Evolutionary conservation across 2,888 invertebrate genomes (phyloP).

Genomic region (Ethmia dodecea): DNA sequence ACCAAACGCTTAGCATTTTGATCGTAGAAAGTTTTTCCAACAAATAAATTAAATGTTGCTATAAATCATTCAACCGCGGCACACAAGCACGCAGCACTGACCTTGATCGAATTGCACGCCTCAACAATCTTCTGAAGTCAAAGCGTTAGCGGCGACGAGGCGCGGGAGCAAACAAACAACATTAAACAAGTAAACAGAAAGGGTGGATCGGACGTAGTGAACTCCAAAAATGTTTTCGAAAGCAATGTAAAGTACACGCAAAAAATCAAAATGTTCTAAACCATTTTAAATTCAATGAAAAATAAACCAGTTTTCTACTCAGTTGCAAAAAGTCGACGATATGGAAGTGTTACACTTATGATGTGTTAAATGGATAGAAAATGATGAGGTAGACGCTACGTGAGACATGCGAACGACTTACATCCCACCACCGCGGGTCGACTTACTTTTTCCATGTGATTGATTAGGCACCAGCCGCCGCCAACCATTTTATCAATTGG

Average conservation of each 20-base stretch:
- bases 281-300: too few relatives aligned
- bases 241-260: too few relatives aligned
- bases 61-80: constrained; percentile 26
- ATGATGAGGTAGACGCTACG: constrained; percentile 15
- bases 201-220: constrained; percentile 13
- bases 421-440: constrained; percentile 36
- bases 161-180: constrained; percentile 59
- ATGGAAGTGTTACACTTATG: too few relatives aligned
- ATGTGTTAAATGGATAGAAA: neutral
- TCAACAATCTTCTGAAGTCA: constrained; percentile 92
- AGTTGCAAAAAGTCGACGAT: too few relatives aligned
- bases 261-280: too few relatives aligned
- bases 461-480: constrained; percentile 41
- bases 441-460: constrained; percentile 64
- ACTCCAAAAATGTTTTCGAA: too few relatives aligned
- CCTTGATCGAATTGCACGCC: constrained; percentile 96
- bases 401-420: constrained; percentile 47
- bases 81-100: constrained; percentile 68
- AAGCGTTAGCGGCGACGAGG: constrained; percentile 57
- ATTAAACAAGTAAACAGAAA: constrained; percentile 38
- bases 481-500: constrained; percentile 55
- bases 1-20: neutral
- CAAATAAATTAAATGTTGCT: constrained; percentile 25
- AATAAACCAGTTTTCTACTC: too few relatives aligned
- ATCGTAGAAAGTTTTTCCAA: neutral